Base-by-base conservation (phyloP, 2,113 vertebrate genomes). In the Misgurnus anguillicaudatus region DNA sequence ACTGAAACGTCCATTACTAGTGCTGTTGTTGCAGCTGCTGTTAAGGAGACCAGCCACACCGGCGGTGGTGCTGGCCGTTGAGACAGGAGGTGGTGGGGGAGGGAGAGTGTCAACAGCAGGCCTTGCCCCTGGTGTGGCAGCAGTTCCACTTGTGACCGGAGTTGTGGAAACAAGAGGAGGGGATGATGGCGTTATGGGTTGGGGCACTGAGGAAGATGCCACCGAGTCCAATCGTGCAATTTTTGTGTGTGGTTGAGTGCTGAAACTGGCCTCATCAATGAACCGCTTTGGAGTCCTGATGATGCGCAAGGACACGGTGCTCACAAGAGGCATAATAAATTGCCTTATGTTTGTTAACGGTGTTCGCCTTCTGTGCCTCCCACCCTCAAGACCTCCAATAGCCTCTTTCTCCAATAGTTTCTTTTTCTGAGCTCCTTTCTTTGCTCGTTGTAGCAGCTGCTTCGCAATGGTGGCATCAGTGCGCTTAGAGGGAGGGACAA, bases 241-340 rank as follows among this genome's bases (percentile, higher is more conserved):
- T 88, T 99, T 99, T 83, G 96, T 94, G 4, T 97, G 95, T 41
- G 95, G 92, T 0, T 90, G 87, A 4, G 86, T 65, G 75, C 89
- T 89, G 80, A 93, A 94, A 0, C 93, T 97, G 82, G 95, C 94
- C 82, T 98, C 97, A 2, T 99, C 96, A 24, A 99, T 99, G 86
- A 99, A 99, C 24, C 98, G 94, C 83, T 98, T 96, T 8, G 97
- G 98, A 1, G 97, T 99, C 86, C 98, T 99, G 70, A 99, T 99
- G 85, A 99, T 97, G 47, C 98, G 93, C 0, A 95, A 95, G 8
- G 97, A 99, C 86, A 99, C 96, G 0, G 97, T 96, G 11, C 98
- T 99, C 80, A 99, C 97, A 6, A 98, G 97, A 0, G 98, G 98
- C 98, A 99, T 99, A 78, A 99, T 98, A 87, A 99, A 99, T 92